Evolutionary conservation across 2,797 vertebrate species (phyloP), one percentile per base, ranked within the genome.

Genomic region (Sebastes aleutianus): DNA sequence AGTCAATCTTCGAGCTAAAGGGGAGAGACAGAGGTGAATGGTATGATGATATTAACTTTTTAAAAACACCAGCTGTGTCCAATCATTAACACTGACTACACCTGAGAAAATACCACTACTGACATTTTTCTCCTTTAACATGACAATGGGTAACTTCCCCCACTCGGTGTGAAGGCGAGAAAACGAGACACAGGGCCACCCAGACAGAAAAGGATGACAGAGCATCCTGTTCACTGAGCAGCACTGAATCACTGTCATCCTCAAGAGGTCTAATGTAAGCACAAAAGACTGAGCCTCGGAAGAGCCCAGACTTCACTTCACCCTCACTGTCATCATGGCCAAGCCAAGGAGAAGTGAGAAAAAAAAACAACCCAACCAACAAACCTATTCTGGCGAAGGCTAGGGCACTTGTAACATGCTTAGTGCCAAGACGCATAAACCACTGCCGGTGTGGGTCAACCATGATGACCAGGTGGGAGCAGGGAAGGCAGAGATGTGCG

Each of bases 231-330:
- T 77, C 68, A 74, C 58, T 47, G 61, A 66, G 43, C 70, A 36
- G 56, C 69, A 61, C 59, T 80, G 70, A 73, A 68, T 83, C 70
- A 76, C 69, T 69, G 71, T 73, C 62, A 82, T 31, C 62, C 22
- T 65, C 64, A 63, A 78, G 77, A 63, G 16, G 36, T 71, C 32
- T 66, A 58, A 76, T 62, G 43, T 74, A 77, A 82, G 70, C 59
- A 78, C 54, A 27, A 61, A 39, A 54, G 24, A 66, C 24, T n/a
- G 26, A 39, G 58, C 22, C 32, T 72, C 13, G 10, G 26, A 72
- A 27, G 43, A 67, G 58, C 39, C 36, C 12, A 61, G 66, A 64
- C 54, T 77, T 67, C 9, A 43, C 47, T 65, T 67, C 26, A 39
- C 14, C 47, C 32, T 50, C 34, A 27, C 68, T 57, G 63, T 70